phyloP scores from a whole-genome alignment of 2,113 vertebrate species.

The Siniperca chuatsi region DNA sequence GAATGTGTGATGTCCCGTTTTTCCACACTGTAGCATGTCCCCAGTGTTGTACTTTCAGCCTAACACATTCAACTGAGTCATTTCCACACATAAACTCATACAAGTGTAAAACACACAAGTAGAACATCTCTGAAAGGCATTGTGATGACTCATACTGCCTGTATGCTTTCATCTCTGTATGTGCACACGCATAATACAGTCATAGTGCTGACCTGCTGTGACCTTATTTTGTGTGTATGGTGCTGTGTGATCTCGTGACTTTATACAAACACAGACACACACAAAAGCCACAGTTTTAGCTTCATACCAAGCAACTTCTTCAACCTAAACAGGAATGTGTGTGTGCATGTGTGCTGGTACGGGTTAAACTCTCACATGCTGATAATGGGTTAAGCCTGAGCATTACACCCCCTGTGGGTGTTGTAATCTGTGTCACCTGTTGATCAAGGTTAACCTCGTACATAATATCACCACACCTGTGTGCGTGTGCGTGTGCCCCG shows the following conservation, averaged over 20 bases:
- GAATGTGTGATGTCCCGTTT: slow-evolving; percentile 43
- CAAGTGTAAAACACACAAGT: slow-evolving; percentile 39
- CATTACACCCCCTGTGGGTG: slow-evolving; percentile 41
- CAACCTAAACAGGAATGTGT: background rate
- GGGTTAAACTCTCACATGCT: slow-evolving; percentile 23
- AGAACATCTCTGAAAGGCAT: slow-evolving; percentile 49
- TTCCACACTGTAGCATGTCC: slow-evolving; percentile 31
- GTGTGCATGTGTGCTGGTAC: background rate
- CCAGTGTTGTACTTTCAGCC: slow-evolving; percentile 52
- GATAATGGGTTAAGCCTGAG: slow-evolving; percentile 52
- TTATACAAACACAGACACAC: slow-evolving; percentile 7
- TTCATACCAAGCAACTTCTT: slow-evolving; percentile 3
- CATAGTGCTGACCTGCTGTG: slow-evolving; percentile 26
- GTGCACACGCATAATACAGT: slow-evolving; percentile 7
- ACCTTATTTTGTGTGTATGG: background rate
- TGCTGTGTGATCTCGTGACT: slow-evolving; percentile 17
- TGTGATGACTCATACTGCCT: slow-evolving; percentile 64
- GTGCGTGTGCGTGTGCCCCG: background rate
- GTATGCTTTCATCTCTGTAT: slow-evolving; percentile 31
- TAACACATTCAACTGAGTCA: slow-evolving; percentile 63
- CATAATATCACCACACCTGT: slow-evolving; percentile 30
- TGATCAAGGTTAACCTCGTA: slow-evolving; percentile 65
- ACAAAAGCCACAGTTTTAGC: background rate
- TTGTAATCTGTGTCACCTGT: slow-evolving; percentile 61
- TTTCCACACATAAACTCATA: slow-evolving; percentile 53